phyloP scores from a whole-genome alignment of 2,888 invertebrate genomes.

The Nomada ferruginata region DNA sequence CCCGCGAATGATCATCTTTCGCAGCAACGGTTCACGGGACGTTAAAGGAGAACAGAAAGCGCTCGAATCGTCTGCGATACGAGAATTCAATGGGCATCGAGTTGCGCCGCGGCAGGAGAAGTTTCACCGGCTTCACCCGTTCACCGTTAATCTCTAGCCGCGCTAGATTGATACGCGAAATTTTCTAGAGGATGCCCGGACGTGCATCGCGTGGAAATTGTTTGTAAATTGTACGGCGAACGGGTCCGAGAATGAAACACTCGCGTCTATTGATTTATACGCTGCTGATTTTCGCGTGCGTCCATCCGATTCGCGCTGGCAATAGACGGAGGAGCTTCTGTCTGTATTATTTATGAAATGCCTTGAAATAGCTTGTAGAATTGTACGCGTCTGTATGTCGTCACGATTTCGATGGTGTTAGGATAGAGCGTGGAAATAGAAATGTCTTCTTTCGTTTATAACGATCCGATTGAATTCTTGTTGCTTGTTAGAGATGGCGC shows the following conservation, averaged over 20 bases:
- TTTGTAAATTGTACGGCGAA: constrained; percentile 25
- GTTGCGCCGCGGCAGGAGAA: background rate
- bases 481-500: background rate
- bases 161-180: constrained; percentile 17
- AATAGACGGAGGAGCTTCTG: background rate
- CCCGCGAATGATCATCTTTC: constrained; percentile 16
- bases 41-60: constrained; percentile 37
- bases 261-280: constrained; percentile 29
- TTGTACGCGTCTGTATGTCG: background rate
- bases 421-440: constrained; percentile 5
- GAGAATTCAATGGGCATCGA: constrained; percentile 23
- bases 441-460: background rate
- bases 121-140: constrained; percentile 20
- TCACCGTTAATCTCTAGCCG: constrained; percentile 27
- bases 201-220: background rate
- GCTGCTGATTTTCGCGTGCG: background rate
- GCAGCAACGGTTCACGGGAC: background rate
- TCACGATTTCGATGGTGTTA: constrained; percentile 29
- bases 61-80: constrained; percentile 2
- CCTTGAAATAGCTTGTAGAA: background rate
- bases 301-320: background rate
- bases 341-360: constrained; percentile 46
- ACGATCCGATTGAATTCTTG: background rate
- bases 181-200: background rate
- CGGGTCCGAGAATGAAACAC: background rate